Percentiles rank a stretch among this genome's conserved stretches.
These are phyloP conservation scores for Polydrusus pterygomalis DNA, from an alignment of 2,888 invertebrate genomes.

Conservation along the genomic window DNA sequence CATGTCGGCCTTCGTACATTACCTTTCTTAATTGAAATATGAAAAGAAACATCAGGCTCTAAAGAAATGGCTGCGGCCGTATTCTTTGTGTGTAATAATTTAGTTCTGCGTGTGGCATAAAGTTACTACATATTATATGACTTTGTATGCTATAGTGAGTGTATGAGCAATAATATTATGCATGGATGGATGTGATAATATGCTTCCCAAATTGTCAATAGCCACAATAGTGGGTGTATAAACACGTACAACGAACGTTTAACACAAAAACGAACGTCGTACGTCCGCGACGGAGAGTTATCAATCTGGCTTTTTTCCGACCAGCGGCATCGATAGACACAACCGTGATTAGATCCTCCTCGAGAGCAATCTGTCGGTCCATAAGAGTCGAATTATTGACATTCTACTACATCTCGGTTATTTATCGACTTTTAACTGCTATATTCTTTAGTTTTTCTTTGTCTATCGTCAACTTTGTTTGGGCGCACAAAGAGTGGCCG, in stretches of 20 bases:
- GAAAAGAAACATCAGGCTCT: constrained; percentile 11
- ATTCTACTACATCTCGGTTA: constrained; percentile 60
- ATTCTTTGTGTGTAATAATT: too few species aligned
- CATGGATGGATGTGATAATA: too few species aligned
- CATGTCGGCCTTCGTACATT: constrained; percentile 49
- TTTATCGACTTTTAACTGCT: constrained; percentile 56
- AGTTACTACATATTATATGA: too few species aligned
- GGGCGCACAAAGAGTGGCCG: neutral
- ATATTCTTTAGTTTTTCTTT: constrained; percentile 32
- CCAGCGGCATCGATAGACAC: constrained; percentile 18
- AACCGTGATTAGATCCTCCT: constrained; percentile 38
- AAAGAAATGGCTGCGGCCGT: too few species aligned
- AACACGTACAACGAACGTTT: too few species aligned
- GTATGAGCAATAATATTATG: too few species aligned
- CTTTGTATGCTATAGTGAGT: too few species aligned
- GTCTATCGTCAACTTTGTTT: constrained; percentile 10
- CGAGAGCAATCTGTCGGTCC: constrained; percentile 58
- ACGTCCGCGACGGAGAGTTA: constrained; percentile 11
- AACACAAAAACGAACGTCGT: too few species aligned
- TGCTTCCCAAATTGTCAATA: too few species aligned
- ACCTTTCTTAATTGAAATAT: constrained; percentile 41
- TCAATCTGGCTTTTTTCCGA: constrained; percentile 32
- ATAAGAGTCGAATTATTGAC: constrained; percentile 61
- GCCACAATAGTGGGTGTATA: too few species aligned
- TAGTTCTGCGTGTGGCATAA: too few species aligned